phyloP scores from a whole-genome alignment of 2,888 invertebrate species.

The Hydroisotoma schaefferi region DNA sequence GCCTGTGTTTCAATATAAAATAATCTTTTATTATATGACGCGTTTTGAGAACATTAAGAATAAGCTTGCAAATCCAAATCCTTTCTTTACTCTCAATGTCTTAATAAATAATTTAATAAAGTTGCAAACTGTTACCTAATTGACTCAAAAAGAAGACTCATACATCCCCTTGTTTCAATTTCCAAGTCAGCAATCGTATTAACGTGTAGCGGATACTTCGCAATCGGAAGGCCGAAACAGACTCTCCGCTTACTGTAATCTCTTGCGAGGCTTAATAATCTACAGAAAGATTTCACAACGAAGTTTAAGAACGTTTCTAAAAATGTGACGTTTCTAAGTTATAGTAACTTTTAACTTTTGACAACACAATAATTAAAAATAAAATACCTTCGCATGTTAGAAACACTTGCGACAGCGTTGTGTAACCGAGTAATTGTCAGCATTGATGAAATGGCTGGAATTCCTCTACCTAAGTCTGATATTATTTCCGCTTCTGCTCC shows the following conservation, averaged over 20 bases:
- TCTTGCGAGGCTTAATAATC: constrained; percentile 55
- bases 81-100: no score
- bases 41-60: no score
- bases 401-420: constrained; percentile 54
- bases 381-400: constrained; percentile 56
- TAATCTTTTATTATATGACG: no score
- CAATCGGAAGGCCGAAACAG: constrained; percentile 56
- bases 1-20: constrained; percentile 28
- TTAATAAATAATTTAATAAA: no score
- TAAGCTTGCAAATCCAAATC: no score
- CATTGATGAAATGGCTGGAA: constrained; percentile 57
- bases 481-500: constrained; percentile 54
- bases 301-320: neutral
- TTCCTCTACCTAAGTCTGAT: constrained; percentile 56
- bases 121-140: no score
- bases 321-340: neutral
- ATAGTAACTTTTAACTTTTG: neutral
- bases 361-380: neutral
- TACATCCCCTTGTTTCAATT: constrained; percentile 55
- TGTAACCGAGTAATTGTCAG: constrained; percentile 58
- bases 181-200: constrained; percentile 57
- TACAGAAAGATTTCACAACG: constrained; percentile 38
- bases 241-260: constrained; percentile 55
- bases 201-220: constrained; percentile 56
- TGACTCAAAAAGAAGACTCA: constrained; percentile 55